Conservation (phyloP, 2,113 vertebrate species). For the Ramphastos sulfuratus region DNA sequence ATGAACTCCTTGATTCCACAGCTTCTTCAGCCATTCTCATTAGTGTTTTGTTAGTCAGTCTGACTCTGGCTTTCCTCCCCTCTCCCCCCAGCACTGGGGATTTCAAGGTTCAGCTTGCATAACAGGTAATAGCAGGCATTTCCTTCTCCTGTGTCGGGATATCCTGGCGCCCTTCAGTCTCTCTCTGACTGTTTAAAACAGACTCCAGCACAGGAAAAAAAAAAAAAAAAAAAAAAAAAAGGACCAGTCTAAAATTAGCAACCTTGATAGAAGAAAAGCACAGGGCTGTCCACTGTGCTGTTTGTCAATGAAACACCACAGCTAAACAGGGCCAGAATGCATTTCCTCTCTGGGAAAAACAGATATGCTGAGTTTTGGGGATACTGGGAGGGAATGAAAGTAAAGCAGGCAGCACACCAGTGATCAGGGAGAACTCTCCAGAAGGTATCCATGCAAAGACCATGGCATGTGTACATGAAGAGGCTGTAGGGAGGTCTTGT, state of each 20-base stretch:
- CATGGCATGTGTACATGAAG: rapidly evolving
- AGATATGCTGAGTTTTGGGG: background rate
- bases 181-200: slow-evolving; percentile 86
- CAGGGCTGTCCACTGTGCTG: slow-evolving; percentile 62
- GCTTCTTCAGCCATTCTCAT: slow-evolving; percentile 8
- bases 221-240: background rate
- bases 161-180: slow-evolving; percentile 99
- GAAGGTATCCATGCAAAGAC: background rate
- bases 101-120: slow-evolving; percentile 88
- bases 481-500: background rate
- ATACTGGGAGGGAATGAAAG: background rate
- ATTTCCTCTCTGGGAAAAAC: slow-evolving; percentile 71
- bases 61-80: slow-evolving; percentile 35
- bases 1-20: background rate
- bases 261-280: slow-evolving; percentile 69
- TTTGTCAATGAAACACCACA: slow-evolving; percentile 77
- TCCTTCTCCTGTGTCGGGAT: slow-evolving; percentile 98
- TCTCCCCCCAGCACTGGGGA: slow-evolving; percentile 66
- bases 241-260: slow-evolving; percentile 87
- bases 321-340: slow-evolving; percentile 70
- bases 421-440: background rate
- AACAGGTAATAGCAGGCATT: slow-evolving; percentile 99
- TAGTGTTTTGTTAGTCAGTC: slow-evolving; percentile 38
- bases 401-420: background rate
- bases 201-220: slow-evolving; percentile 71